phyloP scores from a whole-genome alignment of 2,888 invertebrate species.

The Euplagia quadripunctaria region DNA sequence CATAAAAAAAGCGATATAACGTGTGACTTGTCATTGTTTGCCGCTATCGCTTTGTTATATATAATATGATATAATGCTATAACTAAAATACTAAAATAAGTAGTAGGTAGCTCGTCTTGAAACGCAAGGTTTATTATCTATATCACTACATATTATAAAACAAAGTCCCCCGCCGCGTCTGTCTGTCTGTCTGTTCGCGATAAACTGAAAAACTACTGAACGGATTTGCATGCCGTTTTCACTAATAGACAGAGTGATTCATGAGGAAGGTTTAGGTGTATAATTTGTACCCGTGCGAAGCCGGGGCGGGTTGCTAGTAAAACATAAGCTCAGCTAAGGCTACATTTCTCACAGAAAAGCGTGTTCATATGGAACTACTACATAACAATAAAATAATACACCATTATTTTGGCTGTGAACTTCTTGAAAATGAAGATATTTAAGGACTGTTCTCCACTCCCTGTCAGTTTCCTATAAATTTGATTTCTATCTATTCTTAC shows the following conservation, averaged over 20 bases:
- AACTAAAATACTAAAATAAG: neutral
- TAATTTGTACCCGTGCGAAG: too few species aligned
- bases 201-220: too few species aligned
- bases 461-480: neutral
- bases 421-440: neutral
- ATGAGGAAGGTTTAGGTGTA: too few species aligned
- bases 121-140: neutral
- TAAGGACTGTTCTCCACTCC: neutral
- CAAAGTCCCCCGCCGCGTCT: too few species aligned
- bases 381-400: neutral
- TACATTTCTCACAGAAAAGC: neutral
- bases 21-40: constrained; percentile 2
- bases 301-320: too few species aligned
- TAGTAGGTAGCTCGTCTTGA: neutral
- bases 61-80: neutral
- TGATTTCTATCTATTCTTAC: neutral
- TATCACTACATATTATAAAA: too few species aligned
- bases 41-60: neutral
- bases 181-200: too few species aligned
- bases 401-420: neutral
- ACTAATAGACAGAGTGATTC: too few species aligned
- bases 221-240: too few species aligned
- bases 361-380: neutral
- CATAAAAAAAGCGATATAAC: neutral
- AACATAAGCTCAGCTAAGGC: too few species aligned